Evolutionary conservation across 2,888 invertebrate species (phyloP).

Genomic region (Epistrophe eligans): DNA sequence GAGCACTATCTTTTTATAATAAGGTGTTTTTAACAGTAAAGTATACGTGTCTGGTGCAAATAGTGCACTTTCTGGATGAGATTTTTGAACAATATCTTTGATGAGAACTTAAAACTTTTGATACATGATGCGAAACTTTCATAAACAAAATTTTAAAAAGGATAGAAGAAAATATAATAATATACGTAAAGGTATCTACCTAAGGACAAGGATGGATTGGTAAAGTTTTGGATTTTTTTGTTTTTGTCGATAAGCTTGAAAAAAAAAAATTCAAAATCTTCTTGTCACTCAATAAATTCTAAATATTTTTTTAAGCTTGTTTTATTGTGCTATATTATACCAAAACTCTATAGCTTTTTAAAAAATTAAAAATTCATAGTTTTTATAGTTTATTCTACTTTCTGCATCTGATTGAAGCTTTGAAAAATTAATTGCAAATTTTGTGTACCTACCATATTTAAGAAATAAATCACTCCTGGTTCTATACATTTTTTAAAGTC

Average conservation of each 20-base stretch:
- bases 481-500: no score
- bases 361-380: not conserved
- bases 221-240: not conserved
- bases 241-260: not conserved
- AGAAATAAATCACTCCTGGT: no score
- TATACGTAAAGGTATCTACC: no score
- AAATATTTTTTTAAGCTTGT: not conserved
- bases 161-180: not conserved
- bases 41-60: slow-evolving; percentile 28
- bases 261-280: not conserved
- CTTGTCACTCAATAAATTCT: not conserved
- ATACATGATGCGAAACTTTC: not conserved
- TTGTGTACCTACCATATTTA: no score
- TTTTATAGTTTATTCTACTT: no score
- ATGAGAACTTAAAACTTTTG: slow-evolving; percentile 12
- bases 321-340: not conserved
- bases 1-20: not conserved
- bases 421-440: no score
- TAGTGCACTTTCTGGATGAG: not conserved
- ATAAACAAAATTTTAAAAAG: not conserved
- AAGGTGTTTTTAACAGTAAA: slow-evolving; percentile 3
- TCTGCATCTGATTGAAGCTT: no score
- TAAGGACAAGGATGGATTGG: not conserved
- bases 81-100: slow-evolving; percentile 18
- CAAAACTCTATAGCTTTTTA: not conserved